Evolutionary conservation across 2,797 vertebrate species (phyloP), one percentile per base, ranked within the genome.

Genomic region (Mionectes olivaceus): DNA sequence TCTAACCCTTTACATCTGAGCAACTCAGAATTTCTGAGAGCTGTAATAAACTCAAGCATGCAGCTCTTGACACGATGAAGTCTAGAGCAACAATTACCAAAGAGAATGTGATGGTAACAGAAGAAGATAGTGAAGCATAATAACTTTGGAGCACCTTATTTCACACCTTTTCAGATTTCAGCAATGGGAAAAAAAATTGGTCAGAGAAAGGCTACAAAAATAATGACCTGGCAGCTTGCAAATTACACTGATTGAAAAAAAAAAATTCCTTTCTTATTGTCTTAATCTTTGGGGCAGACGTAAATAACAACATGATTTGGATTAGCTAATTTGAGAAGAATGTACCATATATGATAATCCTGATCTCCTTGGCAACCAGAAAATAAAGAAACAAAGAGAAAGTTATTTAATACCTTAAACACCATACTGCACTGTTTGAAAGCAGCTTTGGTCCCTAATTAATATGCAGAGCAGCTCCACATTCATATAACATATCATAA

Each of bases 261-360:
- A 6, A 30, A 22, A 94, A 90, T 52, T 75, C 32, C 14, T 3
- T 81, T 39, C 39, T n/a, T 44, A 56, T 88, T 93, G 90, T 93
- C 37, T 61, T 93, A 93, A 89, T 89, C 85, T 93, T 87, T 87
- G 56, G 33, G 90, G 43, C 49, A 88, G 43, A 73, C 17, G 0
- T 53, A 71, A 21, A 33, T 89, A 87, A 46, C 56, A 93, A 78
- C 55, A 76, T 89, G 81, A 89, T 87, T 90, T 90, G 71, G 83
- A 95, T 93, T 92, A 93, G 30, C 65, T 95, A 96, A 95, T 94
- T 77, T 83, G 64, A 95, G 60, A 87, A 93, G n/a, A 84, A 91
- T n/a, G 80, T 90, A 89, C 39, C 6, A 2, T 52, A 86, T 32
- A 39, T 4, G 3, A 84, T 93, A 94, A 96, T 94, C 81, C 70